phyloP scores from a whole-genome alignment of 2,797 vertebrate species.

The Arrhamphus sclerolepis region DNA sequence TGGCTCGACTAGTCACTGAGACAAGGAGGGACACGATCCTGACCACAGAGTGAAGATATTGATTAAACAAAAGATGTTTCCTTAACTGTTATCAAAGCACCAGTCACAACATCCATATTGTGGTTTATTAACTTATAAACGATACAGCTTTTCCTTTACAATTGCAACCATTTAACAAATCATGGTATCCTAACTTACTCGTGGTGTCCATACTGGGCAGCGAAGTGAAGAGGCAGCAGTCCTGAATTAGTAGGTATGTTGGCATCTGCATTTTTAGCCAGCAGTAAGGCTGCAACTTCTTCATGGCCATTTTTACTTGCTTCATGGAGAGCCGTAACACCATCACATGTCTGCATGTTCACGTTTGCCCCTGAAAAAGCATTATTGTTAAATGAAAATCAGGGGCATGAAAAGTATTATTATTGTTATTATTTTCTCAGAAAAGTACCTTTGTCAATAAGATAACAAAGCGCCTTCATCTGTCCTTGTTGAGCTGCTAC shows the following conservation, averaged over 20 bases:
- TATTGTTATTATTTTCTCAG: not conserved
- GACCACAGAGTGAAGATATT: constrained; percentile 24
- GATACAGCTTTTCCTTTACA: too few species aligned
- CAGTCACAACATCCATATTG: too few species aligned
- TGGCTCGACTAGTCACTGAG: constrained; percentile 89
- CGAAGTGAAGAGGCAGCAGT: constrained; percentile 90
- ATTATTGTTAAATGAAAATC: not conserved
- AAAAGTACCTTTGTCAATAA: constrained; percentile 86
- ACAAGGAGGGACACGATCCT: constrained; percentile 92
- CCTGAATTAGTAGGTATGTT: constrained; percentile 89
- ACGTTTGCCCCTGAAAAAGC: constrained; percentile 86
- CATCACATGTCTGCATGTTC: constrained; percentile 89
- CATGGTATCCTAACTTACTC: constrained; percentile 79
- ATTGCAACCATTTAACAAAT: too few species aligned
- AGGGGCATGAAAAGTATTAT: not conserved
- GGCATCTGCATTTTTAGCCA: constrained; percentile 89
- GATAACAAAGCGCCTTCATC: constrained; percentile 83
- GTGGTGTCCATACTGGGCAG: constrained; percentile 88
- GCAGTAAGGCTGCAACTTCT: constrained; percentile 82
- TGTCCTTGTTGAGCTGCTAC: constrained; percentile 91
- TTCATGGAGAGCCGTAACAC: constrained; percentile 88
- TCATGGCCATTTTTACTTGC: constrained; percentile 88
- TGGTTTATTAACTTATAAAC: too few species aligned
- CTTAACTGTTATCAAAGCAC: too few species aligned
- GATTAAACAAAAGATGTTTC: not conserved